Percentiles rank a stretch among this genome's conserved stretches.
Conservation (phyloP, 2,888 invertebrate species). For the Drosophila robusta region DNA sequence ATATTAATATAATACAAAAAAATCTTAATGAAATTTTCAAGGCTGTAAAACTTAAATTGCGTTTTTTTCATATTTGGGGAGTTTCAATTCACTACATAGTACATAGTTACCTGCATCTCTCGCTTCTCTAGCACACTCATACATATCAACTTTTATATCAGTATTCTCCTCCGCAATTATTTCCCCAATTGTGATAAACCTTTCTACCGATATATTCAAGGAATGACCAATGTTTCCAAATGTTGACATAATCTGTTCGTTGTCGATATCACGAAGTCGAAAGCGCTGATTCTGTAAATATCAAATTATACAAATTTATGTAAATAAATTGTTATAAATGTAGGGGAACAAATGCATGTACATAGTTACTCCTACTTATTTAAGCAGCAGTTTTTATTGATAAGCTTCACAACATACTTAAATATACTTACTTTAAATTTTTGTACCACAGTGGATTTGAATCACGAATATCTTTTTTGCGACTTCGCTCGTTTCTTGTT, state of each 20-base stretch:
- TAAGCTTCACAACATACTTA: too few species aligned
- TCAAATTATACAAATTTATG: conserved; percentile 4
- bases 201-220: conserved; percentile 97
- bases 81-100: neutral
- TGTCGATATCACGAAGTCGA: conserved; percentile 73
- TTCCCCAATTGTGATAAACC: conserved; percentile 99
- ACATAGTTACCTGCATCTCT: conserved; percentile 94
- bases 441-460: too few species aligned
- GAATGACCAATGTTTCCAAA: conserved; percentile 94
- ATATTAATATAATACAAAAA: too few species aligned
- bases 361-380: neutral
- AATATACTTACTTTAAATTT: too few species aligned
- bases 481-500: too few species aligned
- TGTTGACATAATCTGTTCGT: conserved; percentile 71
- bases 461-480: too few species aligned
- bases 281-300: conserved; percentile 65
- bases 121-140: conserved; percentile 98
- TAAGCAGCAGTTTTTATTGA: too few species aligned
- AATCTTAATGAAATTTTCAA: too few species aligned
- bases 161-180: conserved; percentile 99
- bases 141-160: conserved; percentile 98
- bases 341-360: neutral
- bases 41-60: too few species aligned
- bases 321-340: neutral
- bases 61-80: too few species aligned